Evolutionary conservation across 37 sponge, comb jelly and placozoan species (phyloP).

Genomic region (Lycopodina hypogea): DNA sequence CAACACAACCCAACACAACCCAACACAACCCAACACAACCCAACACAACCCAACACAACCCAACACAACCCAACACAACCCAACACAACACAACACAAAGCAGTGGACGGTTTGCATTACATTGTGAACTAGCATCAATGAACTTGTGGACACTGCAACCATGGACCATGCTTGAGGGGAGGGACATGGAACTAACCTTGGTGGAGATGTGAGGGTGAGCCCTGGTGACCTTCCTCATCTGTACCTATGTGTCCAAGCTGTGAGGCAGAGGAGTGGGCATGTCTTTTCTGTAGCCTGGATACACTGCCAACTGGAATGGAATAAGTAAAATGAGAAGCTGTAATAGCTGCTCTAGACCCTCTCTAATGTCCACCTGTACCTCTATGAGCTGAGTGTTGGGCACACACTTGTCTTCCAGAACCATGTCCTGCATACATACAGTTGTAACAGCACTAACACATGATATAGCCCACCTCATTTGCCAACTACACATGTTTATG

Average conservation of each 20-base stretch:
- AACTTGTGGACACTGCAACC: too few relatives aligned
- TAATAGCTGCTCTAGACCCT: neutral
- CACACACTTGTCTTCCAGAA: constrained; percentile 4
- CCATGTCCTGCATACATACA: neutral
- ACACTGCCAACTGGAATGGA: constrained; percentile 60
- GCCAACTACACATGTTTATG: too few relatives aligned
- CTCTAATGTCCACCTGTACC: too few relatives aligned
- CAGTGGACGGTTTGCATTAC: too few relatives aligned
- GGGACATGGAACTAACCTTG: constrained; percentile 31
- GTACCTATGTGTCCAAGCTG: constrained; percentile 33
- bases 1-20: too few relatives aligned
- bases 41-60: too few relatives aligned
- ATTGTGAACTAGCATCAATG: too few relatives aligned
- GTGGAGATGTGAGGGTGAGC: constrained; percentile 61
- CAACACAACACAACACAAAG: too few relatives aligned
- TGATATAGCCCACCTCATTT: too few relatives aligned
- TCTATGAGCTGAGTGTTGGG: constrained; percentile 44
- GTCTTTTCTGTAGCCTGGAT: constrained; percentile 63
- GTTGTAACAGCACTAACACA: too few relatives aligned
- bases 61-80: too few relatives aligned
- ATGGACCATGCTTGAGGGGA: neutral
- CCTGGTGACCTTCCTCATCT: constrained; percentile 55
- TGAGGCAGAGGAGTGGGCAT: constrained; percentile 79
- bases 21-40: too few relatives aligned
- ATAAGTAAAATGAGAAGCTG: neutral